Base-by-base conservation (phyloP, 2,113 vertebrate species). In the Spea multiplicata region DNA sequence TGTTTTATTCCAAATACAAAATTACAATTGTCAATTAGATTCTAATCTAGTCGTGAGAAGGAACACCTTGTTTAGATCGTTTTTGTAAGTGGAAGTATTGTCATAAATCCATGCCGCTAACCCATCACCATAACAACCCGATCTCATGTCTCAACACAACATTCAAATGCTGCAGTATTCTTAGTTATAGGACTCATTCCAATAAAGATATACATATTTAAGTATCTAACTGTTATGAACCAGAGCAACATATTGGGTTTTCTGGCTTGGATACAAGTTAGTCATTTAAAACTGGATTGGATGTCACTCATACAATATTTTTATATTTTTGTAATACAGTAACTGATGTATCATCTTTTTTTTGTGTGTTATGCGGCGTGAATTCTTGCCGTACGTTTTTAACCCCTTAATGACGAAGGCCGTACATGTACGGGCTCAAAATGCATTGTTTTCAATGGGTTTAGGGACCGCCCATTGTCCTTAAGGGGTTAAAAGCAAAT, bases 201-300 rank as follows among this genome's bases (percentile, higher is more conserved):
- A 80, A 74, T 67, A 80, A 74, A 73, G 66, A 80, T 80, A 74
- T 68, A 74, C 78, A 80, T 74, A 80, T 74, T 80, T 74, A 80
- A 80, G 45, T 72, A 74, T 68, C 71, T 59, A 59, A 59, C 55
- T 74, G 61, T 80, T 80, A 48, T 73, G 71, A 17, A 68, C 71
- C 52, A 80, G 59, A 69, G 61, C 64, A 80, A 74, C 78, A 80
- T 74, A 55, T 68, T 80, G 50, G 44, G 16, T 80, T 79, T 79
- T n/a, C 71, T 80, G 71, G 78, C 71, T 44, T 49, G 10, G 45
- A 45, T 49, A 8, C 71, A 80, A 68, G 12, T 68, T 12, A 80
- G 78, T 74, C 52, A 80, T 61, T 68, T 80, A 30, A 66, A 73
- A 74, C 67, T 80, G 71, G 16, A 74, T 74, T 57, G 57, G 45